Conservation (phyloP, 2,113 vertebrate genomes). For the Toxostoma redivivum region DNA sequence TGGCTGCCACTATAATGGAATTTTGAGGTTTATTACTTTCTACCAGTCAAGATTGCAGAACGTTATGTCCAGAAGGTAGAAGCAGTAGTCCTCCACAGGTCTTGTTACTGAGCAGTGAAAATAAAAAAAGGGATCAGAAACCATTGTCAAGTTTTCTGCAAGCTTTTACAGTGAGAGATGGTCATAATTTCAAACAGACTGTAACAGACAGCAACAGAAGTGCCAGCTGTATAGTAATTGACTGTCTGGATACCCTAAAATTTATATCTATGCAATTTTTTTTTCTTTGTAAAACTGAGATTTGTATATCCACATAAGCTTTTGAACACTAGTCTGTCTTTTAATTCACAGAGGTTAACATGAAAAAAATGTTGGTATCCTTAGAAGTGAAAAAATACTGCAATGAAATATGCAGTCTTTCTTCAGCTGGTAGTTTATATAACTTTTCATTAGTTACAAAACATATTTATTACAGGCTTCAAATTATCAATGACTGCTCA, state of each 20-base stretch:
- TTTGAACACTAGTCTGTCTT: neutral
- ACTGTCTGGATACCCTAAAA: neutral
- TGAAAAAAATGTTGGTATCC: neutral
- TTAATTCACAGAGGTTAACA: neutral
- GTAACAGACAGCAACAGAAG: neutral
- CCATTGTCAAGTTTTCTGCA: neutral
- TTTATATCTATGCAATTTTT: neutral
- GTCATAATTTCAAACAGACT: neutral
- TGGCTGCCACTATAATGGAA: fast-evolving
- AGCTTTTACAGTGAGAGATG: neutral
- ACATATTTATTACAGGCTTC: neutral
- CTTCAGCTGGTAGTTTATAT: neutral
- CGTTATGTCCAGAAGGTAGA: neutral
- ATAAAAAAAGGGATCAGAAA: neutral
- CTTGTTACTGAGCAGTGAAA: neutral
- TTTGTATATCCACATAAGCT: neutral
- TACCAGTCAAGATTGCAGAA: neutral
- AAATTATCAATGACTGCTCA: neutral
- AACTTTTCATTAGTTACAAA: neutral
- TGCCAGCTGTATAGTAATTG: neutral
- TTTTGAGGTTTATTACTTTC: neutral
- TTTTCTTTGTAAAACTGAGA: neutral
- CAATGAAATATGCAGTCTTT: neutral
- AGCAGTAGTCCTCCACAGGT: neutral
- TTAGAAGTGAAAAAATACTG: neutral